phyloP scores from a whole-genome alignment of 1,140 invertebrate genomes.

The Monomorium pharaonis region DNA sequence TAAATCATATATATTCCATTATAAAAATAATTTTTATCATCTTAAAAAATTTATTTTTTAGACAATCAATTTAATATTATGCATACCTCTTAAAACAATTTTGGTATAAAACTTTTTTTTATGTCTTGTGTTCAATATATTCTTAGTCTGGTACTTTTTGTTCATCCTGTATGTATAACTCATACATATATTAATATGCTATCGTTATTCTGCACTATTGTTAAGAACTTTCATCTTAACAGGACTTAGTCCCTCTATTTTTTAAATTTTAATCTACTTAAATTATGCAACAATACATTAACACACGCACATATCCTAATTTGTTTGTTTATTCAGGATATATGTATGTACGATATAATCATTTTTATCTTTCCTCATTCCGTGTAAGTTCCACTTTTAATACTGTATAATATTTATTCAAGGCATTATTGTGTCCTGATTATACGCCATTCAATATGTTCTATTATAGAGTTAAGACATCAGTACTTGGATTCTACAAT shows the following conservation, averaged over 20 bases:
- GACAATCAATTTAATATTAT: too few relatives aligned
- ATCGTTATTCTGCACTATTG: slow-evolving; percentile 20
- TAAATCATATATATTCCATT: too few relatives aligned
- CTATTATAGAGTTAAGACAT: slow-evolving; percentile 19
- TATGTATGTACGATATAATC: slow-evolving; percentile 11
- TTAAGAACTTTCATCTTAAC: slow-evolving; percentile 17
- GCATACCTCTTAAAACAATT: too few relatives aligned
- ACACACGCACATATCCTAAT: slow-evolving; percentile 35
- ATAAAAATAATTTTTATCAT: too few relatives aligned
- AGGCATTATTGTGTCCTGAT: slow-evolving; percentile 44
- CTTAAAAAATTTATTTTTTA: too few relatives aligned
- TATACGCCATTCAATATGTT: not conserved
- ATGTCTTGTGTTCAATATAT: too few relatives aligned
- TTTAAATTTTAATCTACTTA: slow-evolving; percentile 35
- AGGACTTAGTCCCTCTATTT: slow-evolving; percentile 7
- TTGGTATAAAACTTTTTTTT: too few relatives aligned
- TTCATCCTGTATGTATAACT: not conserved
- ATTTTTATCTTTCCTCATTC: not conserved
- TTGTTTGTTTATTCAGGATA: slow-evolving; percentile 13
- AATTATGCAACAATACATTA: slow-evolving; percentile 75
- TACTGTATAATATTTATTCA: not conserved
- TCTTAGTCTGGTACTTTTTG: too few relatives aligned
- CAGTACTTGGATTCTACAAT: slow-evolving; percentile 18
- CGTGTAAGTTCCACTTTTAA: not conserved
- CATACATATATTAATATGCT: slow-evolving; percentile 45